Percentiles rank a stretch among this genome's conserved stretches.
These are phyloP conservation scores for Crypturellus tataupa DNA, from an alignment of 2,797 vertebrate genomes.

Conservation along the genomic window DNA sequence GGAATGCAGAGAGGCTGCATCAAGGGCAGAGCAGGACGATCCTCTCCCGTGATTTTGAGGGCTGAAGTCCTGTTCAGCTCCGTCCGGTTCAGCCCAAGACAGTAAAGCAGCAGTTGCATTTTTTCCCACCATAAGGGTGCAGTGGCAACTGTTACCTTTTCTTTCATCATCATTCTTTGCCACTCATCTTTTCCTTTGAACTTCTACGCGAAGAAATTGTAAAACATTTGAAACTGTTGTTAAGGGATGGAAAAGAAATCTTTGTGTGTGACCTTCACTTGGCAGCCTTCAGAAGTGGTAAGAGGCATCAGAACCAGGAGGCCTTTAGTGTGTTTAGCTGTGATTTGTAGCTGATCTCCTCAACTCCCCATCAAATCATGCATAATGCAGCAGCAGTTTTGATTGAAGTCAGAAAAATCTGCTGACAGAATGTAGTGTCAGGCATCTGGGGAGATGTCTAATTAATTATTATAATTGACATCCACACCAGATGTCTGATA, in stretches of 20 bases:
- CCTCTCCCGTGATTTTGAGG: not conserved
- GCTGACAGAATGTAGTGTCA: slow-evolving; percentile 60
- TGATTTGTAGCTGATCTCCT: slow-evolving; percentile 43
- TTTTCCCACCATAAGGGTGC: not conserved
- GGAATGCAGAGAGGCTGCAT: not conserved
- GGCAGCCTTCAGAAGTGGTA: slow-evolving; percentile 19
- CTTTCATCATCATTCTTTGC: not conserved
- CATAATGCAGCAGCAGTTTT: slow-evolving; percentile 68
- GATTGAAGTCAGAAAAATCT: slow-evolving; percentile 56
- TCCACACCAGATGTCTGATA: slow-evolving; percentile 65
- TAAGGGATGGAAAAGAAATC: not conserved
- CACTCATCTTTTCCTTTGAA: not conserved
- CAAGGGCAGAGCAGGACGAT: too few species aligned
- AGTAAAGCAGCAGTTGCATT: not conserved
- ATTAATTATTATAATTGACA: slow-evolving; percentile 77
- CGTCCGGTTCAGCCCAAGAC: too few species aligned
- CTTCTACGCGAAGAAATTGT: not conserved
- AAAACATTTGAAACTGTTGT: not conserved
- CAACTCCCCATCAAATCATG: slow-evolving; percentile 31
- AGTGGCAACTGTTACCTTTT: not conserved
- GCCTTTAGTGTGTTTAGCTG: not conserved
- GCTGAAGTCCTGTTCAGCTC: not conserved
- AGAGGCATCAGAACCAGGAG: not conserved
- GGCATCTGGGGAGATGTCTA: slow-evolving; percentile 69
- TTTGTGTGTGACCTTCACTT: not conserved